These are phyloP conservation scores for Porites evermanni DNA, from an alignment of 92 coral and sea anemone species.

Conservation along the genomic window DNA sequence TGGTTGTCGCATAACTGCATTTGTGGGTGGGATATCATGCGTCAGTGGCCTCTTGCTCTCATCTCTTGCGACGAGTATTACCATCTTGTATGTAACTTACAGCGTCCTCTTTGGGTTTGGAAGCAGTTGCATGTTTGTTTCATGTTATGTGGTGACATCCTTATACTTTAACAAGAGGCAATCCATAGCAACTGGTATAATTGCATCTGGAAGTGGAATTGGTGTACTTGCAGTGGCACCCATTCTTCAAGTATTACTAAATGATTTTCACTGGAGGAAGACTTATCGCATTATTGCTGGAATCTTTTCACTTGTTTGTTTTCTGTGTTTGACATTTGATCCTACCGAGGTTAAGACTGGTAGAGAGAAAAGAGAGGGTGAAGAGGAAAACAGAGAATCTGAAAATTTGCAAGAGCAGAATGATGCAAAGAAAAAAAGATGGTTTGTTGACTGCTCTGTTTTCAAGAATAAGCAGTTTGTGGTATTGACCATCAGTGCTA, in stretches of 20 bases:
- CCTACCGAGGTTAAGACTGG: constrained; percentile 1
- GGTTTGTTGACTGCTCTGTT: constrained; percentile 47
- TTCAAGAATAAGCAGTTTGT: constrained; percentile 31
- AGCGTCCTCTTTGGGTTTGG: constrained; percentile 72
- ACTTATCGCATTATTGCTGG: constrained; percentile 54
- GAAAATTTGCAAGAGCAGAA: not conserved
- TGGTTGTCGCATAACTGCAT: constrained; percentile 58
- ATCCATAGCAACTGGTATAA: constrained; percentile 71
- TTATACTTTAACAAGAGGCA: constrained; percentile 67
- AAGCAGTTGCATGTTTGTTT: constrained; percentile 64
- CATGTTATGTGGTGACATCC: constrained; percentile 66
- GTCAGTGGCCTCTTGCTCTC: constrained; percentile 62
- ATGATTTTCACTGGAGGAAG: constrained; percentile 50
- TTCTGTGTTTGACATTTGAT: constrained; percentile 41
- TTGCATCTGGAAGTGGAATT: constrained; percentile 66
- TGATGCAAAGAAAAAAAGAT: not conserved
- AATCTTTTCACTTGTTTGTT: constrained; percentile 30
- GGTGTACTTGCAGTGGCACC: constrained; percentile 65
- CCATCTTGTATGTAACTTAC: constrained; percentile 63
- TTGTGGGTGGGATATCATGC: constrained; percentile 63
- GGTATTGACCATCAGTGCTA: constrained; percentile 15
- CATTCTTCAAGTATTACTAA: constrained; percentile 37
- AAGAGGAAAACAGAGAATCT: not conserved
- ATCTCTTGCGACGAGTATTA: constrained; percentile 62
- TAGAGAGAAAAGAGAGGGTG: not conserved